Evolutionary conservation across 2,797 vertebrate species (phyloP).

Genomic region (Acrossocheilus fasciatus): DNA sequence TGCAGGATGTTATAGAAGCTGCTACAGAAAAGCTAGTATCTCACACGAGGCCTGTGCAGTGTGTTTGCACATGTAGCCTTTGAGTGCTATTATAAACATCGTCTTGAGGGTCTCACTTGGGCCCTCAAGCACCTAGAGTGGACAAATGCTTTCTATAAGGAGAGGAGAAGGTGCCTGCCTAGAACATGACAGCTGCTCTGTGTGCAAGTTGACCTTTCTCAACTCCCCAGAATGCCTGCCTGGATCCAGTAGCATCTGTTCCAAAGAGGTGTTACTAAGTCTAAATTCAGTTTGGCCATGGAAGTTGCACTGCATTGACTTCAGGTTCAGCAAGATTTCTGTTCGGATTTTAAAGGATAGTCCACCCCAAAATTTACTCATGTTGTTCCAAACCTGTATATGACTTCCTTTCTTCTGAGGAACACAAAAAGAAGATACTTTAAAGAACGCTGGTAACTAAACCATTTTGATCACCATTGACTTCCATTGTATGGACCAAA

Average conservation of each 20-base stretch:
- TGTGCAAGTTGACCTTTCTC: constrained; percentile 45
- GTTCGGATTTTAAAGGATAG: background rate
- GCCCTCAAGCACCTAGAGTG: constrained; percentile 25
- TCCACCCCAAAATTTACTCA: background rate
- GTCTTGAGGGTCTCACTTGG: background rate
- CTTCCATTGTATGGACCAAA: background rate
- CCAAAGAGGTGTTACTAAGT: constrained; percentile 40
- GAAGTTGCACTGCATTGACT: constrained; percentile 16
- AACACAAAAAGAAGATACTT: background rate
- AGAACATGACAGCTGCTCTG: constrained; percentile 49
- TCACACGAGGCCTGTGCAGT: background rate
- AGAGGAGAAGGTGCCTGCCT: constrained; percentile 28
- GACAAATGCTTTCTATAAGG: constrained; percentile 50
- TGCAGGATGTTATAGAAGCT: too few species aligned
- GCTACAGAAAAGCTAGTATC: background rate
- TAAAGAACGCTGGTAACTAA: background rate
- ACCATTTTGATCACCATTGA: background rate
- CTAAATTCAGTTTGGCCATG: constrained; percentile 44
- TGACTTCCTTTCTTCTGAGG: background rate
- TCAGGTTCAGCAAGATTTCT: constrained; percentile 4
- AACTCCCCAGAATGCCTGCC: constrained; percentile 32
- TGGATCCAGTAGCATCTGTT: constrained; percentile 48
- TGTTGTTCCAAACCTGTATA: background rate
- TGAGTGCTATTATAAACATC: constrained; percentile 37
- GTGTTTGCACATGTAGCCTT: constrained; percentile 15